Percentiles rank a stretch among this genome's conserved stretches.
These are phyloP conservation scores for Trachelus iudaicus DNA, from an alignment of 2,888 invertebrate species.

Conservation along the genomic window DNA sequence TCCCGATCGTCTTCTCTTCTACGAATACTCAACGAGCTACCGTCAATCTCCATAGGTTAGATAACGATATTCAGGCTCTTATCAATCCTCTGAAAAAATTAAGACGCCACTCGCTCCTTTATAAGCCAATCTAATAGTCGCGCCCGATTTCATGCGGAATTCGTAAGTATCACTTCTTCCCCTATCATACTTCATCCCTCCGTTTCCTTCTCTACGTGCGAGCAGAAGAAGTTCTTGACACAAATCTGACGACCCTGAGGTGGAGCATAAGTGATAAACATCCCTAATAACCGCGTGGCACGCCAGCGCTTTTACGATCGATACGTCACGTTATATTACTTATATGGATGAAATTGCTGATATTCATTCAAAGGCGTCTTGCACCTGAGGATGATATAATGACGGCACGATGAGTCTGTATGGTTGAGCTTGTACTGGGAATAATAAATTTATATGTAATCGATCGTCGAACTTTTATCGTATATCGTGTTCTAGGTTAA, in stretches of 20 bases:
- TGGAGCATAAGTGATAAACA: constrained; percentile 50
- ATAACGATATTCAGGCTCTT: background rate
- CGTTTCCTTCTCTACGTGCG: background rate
- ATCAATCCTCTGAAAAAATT: background rate
- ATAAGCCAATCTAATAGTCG: background rate
- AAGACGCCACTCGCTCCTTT: background rate
- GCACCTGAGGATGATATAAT: no score
- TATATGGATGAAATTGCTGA: background rate
- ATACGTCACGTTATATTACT: constrained; percentile 20
- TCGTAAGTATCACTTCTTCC: background rate
- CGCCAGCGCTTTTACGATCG: constrained; percentile 48
- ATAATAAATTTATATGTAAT: background rate
- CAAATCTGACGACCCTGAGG: constrained; percentile 55
- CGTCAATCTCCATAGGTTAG: background rate
- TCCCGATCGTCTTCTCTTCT: background rate
- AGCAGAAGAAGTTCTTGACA: constrained; percentile 46
- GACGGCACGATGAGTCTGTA: background rate
- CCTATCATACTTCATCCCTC: background rate
- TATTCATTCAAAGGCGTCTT: background rate
- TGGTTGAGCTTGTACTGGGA: background rate
- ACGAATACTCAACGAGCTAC: background rate
- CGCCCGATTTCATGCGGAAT: background rate
- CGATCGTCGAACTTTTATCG: background rate
- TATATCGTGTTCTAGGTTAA: background rate
- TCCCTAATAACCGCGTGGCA: constrained; percentile 53